Evolutionary conservation across 2,113 vertebrate species (phyloP).

Genomic region (Aphelocoma coerulescens): DNA sequence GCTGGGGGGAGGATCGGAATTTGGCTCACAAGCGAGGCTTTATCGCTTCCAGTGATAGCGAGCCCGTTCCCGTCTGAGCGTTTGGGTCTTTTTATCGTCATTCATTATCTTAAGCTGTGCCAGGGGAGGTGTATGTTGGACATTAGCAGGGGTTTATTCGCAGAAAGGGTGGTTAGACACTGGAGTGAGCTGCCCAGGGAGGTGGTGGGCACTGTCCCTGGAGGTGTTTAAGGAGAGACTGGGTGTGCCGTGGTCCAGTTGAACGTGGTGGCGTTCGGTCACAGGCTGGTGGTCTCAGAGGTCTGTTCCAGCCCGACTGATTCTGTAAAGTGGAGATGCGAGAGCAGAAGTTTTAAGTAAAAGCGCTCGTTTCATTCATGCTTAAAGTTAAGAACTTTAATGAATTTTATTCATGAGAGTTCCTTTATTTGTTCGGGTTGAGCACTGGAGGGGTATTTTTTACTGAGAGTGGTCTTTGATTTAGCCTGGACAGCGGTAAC

Average conservation of each 20-base stretch:
- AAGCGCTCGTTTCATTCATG: accelerated
- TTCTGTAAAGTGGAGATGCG: accelerated
- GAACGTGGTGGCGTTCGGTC: neutral
- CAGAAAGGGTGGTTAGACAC: neutral
- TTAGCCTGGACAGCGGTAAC: neutral
- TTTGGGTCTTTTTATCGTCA: neutral
- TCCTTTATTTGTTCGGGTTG: neutral
- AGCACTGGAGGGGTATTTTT: neutral
- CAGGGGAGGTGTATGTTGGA: neutral
- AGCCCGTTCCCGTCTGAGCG: accelerated
- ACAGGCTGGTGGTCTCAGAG: neutral
- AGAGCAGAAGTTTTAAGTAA: neutral
- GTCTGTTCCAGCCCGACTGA: neutral
- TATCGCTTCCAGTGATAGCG: accelerated
- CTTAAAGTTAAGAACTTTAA: neutral
- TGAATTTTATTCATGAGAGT: neutral
- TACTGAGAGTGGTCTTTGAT: too few relatives aligned
- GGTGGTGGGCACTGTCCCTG: neutral
- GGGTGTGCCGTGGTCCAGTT: neutral
- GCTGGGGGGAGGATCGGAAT: accelerated
- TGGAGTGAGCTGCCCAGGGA: too few relatives aligned
- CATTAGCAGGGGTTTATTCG: neutral
- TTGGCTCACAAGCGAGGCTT: accelerated
- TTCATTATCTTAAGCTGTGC: neutral
- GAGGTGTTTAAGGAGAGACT: neutral